Conservation (phyloP, 2,113 vertebrate genomes). For the Struthio camelus region DNA sequence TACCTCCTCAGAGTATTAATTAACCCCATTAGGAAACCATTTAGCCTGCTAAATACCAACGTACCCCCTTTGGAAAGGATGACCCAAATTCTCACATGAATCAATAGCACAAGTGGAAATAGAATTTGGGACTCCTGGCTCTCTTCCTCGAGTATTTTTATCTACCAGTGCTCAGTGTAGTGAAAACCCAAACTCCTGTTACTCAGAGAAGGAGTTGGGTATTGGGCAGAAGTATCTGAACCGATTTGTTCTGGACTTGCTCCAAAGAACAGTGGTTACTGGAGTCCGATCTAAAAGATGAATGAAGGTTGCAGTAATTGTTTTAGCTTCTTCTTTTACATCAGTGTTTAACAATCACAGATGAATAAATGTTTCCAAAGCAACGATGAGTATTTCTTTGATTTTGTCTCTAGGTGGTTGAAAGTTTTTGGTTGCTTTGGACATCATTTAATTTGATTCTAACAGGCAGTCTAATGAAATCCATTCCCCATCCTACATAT, state of each 20-base stretch:
- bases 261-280: not conserved
- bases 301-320: not conserved
- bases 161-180: not conserved
- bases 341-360: not conserved
- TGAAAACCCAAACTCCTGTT: not conserved
- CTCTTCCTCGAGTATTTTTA: not conserved
- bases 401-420: not conserved
- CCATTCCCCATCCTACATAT: fast-evolving
- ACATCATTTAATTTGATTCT: not conserved
- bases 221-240: not conserved
- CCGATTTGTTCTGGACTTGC: not conserved
- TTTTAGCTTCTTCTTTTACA: not conserved
- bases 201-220: not conserved
- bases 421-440: not conserved
- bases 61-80: not conserved
- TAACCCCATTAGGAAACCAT: not conserved
- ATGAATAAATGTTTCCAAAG: not conserved
- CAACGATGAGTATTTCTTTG: not conserved
- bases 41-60: not conserved
- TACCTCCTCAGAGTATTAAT: not conserved
- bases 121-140: not conserved
- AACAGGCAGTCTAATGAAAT: not conserved
- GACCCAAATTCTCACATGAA: not conserved
- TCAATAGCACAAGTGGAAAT: not conserved
- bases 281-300: not conserved